phyloP scores from a whole-genome alignment of 2,888 invertebrate genomes.

The Ochropleura leucogaster region DNA sequence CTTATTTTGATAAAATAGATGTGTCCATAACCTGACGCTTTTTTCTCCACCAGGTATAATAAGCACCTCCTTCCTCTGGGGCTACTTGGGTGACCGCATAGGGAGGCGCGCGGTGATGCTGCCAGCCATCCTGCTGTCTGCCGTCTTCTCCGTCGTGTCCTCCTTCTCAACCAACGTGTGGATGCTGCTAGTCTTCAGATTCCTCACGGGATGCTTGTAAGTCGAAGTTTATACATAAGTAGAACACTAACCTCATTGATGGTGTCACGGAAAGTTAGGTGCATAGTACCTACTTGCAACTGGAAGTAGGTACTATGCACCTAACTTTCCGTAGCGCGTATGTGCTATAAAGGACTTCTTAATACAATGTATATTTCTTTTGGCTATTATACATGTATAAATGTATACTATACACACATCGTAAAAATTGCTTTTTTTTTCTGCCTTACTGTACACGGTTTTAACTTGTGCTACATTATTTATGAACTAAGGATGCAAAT shows the following conservation, averaged over 20 bases:
- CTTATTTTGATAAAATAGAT: neutral
- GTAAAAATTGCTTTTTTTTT: neutral
- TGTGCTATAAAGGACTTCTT: too few relatives aligned
- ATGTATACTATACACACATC: neutral
- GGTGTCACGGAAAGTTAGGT: neutral
- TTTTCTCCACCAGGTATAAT: slow-evolving; percentile 89
- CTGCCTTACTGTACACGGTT: neutral
- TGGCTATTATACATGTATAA: too few relatives aligned
- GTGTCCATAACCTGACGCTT: neutral
- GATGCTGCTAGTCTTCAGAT: slow-evolving; percentile 91
- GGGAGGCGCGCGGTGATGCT: slow-evolving; percentile 92
- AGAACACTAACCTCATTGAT: neutral
- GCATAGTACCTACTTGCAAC: too few relatives aligned
- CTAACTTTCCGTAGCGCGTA: too few relatives aligned
- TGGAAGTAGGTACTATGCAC: too few relatives aligned
- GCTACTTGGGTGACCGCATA: slow-evolving; percentile 93
- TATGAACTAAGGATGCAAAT: neutral
- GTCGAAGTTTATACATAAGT: slow-evolving; percentile 55
- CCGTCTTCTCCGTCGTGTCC: slow-evolving; percentile 89
- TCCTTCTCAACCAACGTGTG: slow-evolving; percentile 91
- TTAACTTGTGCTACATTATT: neutral
- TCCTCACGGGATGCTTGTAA: slow-evolving; percentile 92
- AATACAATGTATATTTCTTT: too few relatives aligned
- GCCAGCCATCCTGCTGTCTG: slow-evolving; percentile 87
- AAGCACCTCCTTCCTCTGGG: slow-evolving; percentile 95